A percentile compares a stretch with the other conserved stretches of the same genome.
Conservation (phyloP, 2,888 invertebrate genomes). For the Chouioia cunea region DNA sequence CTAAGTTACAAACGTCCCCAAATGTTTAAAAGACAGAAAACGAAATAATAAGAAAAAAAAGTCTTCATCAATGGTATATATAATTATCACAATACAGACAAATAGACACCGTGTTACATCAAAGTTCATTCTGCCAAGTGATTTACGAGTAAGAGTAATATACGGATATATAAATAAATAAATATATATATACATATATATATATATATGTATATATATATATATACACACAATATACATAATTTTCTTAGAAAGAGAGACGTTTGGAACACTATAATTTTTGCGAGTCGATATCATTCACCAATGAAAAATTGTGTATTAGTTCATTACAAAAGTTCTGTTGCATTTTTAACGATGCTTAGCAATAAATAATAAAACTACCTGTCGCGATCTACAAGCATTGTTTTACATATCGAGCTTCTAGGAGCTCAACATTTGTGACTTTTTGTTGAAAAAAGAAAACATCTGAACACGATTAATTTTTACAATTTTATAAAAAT, state of each 20-base stretch:
- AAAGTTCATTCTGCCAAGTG: slow-evolving; percentile 51
- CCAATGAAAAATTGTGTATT: slow-evolving; percentile 23
- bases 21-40: slow-evolving; percentile 40
- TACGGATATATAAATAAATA: slow-evolving; percentile 41
- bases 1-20: slow-evolving; percentile 38
- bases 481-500: no score
- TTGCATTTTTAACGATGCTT: slow-evolving; percentile 35
- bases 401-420: no score
- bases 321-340: slow-evolving; percentile 41
- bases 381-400: neutral
- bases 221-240: slow-evolving; percentile 43
- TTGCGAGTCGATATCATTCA: slow-evolving; percentile 36
- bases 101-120: slow-evolving; percentile 29
- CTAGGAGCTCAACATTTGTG: no score
- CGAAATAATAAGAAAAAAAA: slow-evolving; percentile 36
- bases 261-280: slow-evolving; percentile 33
- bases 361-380: slow-evolving; percentile 21
- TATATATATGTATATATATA: slow-evolving; percentile 43
- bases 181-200: slow-evolving; percentile 38
- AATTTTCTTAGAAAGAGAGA: slow-evolving; percentile 59
- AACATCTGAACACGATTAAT: no score
- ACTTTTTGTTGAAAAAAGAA: no score
- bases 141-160: slow-evolving; percentile 48
- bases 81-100: slow-evolving; percentile 27
- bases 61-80: slow-evolving; percentile 41